These are phyloP conservation scores for Asbolus verrucosus DNA, from an alignment of 1,140 invertebrate genomes.

Conservation along the genomic window DNA sequence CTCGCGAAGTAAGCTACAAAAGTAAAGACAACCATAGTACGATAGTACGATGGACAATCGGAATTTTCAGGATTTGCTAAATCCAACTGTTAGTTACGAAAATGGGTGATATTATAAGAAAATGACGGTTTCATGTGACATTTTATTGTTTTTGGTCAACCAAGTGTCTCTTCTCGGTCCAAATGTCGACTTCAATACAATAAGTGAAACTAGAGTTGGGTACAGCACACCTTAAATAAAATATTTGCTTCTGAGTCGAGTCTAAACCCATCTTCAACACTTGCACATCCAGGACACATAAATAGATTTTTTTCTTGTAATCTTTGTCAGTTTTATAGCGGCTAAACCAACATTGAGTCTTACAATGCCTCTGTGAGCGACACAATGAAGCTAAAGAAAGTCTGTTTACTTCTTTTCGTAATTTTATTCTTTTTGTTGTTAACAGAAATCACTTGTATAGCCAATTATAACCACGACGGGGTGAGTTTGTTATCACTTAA, in stretches of 20 bases:
- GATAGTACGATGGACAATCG: constrained; percentile 2
- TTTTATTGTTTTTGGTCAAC: constrained; percentile 49
- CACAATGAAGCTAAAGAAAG: constrained; percentile 34
- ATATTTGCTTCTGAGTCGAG: too few relatives aligned
- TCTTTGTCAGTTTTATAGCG: constrained; percentile 26
- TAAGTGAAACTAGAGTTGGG: not conserved
- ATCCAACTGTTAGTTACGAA: too few relatives aligned
- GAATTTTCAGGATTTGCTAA: not conserved
- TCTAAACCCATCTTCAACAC: not conserved
- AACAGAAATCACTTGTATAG: constrained; percentile 8
- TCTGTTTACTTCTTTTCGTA: constrained; percentile 18
- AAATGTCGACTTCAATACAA: constrained; percentile 44
- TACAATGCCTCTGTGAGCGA: not conserved
- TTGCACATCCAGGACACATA: constrained; percentile 61
- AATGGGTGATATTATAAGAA: constrained; percentile 3
- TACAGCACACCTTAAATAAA: not conserved
- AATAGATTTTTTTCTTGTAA: constrained; percentile 35
- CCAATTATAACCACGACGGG: constrained; percentile 2
- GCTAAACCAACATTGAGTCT: constrained; percentile 28
- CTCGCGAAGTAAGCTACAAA: not conserved
- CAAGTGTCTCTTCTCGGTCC: constrained; percentile 51
- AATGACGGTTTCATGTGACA: constrained; percentile 20
- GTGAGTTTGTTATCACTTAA: not conserved
- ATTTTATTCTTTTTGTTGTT: constrained; percentile 5
- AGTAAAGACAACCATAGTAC: too few relatives aligned